phyloP scores from a whole-genome alignment of 1,140 invertebrate genomes.

The Drosophila malerkotliana region DNA sequence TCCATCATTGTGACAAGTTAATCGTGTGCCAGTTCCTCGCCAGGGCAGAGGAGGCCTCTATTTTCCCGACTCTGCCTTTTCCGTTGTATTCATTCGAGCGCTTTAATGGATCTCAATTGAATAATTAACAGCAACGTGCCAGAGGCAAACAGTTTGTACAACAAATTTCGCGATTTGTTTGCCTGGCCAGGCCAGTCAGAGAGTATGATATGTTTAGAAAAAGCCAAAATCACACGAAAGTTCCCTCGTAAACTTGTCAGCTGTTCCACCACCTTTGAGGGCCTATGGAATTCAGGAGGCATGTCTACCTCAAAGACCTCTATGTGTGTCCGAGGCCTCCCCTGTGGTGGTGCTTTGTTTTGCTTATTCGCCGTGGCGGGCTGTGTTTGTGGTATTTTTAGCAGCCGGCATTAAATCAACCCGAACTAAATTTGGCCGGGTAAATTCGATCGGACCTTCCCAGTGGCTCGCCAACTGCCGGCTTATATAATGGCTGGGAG shows the following conservation, averaged over 20 bases:
- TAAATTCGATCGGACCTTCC: constrained; percentile 38
- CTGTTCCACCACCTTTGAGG: constrained; percentile 27
- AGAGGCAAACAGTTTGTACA: constrained; percentile 63
- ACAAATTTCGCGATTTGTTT: constrained; percentile 74
- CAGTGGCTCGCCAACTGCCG: constrained; percentile 53
- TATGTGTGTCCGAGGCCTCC: too few species aligned
- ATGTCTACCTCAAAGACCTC: not conserved
- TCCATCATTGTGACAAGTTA: constrained; percentile 54
- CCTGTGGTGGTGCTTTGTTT: constrained; percentile 38
- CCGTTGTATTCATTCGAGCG: constrained; percentile 42
- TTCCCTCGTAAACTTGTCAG: constrained; percentile 45
- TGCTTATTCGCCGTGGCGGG: constrained; percentile 56
- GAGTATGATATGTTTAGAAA: constrained; percentile 13
- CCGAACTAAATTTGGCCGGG: constrained; percentile 67
- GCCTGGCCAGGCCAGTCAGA: constrained; percentile 34
- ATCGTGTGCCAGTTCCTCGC: constrained; percentile 29
- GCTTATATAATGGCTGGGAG: constrained; percentile 47
- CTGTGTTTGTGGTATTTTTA: constrained; percentile 56
- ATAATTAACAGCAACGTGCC: constrained; percentile 76
- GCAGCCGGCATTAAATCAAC: constrained; percentile 75
- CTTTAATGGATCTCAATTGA: constrained; percentile 81
- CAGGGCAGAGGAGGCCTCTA: not conserved
- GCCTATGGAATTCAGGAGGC: constrained; percentile 19
- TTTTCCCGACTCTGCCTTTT: constrained; percentile 29
- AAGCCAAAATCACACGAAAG: constrained; percentile 9